Conservation (phyloP, 2,113 vertebrate genomes). For the Rafetus swinhoei region DNA sequence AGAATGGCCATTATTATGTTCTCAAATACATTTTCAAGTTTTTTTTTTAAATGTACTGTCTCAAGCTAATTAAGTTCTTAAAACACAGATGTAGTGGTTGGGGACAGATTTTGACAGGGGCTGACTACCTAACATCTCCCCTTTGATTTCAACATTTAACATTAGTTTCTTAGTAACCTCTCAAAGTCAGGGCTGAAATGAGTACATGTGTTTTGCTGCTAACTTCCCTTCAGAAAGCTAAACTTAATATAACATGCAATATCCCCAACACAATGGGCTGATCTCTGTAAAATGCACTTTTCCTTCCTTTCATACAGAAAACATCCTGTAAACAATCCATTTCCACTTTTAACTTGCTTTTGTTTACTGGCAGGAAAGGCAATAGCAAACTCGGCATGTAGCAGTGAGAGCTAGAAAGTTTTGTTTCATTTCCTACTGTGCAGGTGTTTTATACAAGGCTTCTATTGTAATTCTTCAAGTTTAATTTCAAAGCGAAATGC, state of each 20-base stretch:
- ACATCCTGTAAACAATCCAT: conserved; percentile 75
- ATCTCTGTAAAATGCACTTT: conserved; percentile 72
- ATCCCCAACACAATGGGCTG: conserved; percentile 63
- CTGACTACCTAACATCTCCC: not conserved
- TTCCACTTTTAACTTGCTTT: conserved; percentile 65
- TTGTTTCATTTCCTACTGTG: conserved; percentile 59
- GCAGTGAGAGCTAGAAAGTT: conserved; percentile 54
- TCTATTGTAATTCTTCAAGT: conserved; percentile 32
- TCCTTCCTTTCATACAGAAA: conserved; percentile 84
- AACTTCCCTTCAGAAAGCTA: conserved; percentile 11
- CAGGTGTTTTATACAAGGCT: conserved; percentile 57
- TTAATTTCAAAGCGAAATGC: not conserved
- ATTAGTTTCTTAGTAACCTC: not conserved
- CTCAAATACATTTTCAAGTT: not conserved
- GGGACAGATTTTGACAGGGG: not conserved
- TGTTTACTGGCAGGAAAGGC: conserved; percentile 78
- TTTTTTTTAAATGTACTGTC: not conserved
- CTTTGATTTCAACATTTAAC: conserved; percentile 27
- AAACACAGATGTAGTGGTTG: not conserved
- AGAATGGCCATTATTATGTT: not conserved
- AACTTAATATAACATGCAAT: conserved; percentile 26
- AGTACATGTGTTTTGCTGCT: not conserved
- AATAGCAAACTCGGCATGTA: conserved; percentile 54
- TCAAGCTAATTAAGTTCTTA: not conserved
- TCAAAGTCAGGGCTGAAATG: conserved; percentile 6